Base-by-base conservation (phyloP, 1,140 invertebrate genomes). In the Drosophila azteca region DNA sequence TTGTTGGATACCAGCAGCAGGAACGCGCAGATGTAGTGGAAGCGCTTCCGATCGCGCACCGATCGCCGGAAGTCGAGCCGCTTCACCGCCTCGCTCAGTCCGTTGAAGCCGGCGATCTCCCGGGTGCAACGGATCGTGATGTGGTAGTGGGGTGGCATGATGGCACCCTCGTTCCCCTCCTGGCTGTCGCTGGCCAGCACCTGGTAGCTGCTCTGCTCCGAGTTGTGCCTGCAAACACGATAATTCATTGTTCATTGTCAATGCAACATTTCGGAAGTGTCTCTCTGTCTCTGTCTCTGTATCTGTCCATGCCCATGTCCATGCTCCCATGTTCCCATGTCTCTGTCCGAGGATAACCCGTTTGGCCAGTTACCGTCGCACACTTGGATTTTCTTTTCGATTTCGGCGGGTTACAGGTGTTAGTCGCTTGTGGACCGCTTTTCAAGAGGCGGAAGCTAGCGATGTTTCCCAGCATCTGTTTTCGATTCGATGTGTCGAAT, bases 11-110 rank as follows among this genome's bases (percentile, higher is more conserved):
- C 95, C 44, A 99, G 93, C 29, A 99, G 93, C 57, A 99, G 92
- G 39, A 99, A 93, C 77, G 98, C 97, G 85, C 97, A 98, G 78
- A 99, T 98, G 92, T 99, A 99, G 92, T 98, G 98, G 92, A 99
- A 99, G 55, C 98, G 94, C 54, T 97, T 94, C 13, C 97, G 96
- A 92, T 99, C 98, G 59, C 96, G 95, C 31, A 99, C 97, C 3
- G 98, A 98, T 65, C 96, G 97, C 58, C 96, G 95, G 93, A 99
- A 98, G 92, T 99, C 98, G 44, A 99, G 92, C 62, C 97, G 95
- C 87, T 97, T 96, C 15, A 99, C 95, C 2, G 97, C 98, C 92
- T 99, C 98, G 79, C 96, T 97, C 41, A 99, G 93, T 50, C 97
- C 97, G 91, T 98, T 99, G 92, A 98, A 98, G 45, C 97, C 97